Percentiles rank a stretch among this genome's conserved stretches.
Conservation (phyloP, 2,888 invertebrate species). For the Protophormia terraenovae region DNA sequence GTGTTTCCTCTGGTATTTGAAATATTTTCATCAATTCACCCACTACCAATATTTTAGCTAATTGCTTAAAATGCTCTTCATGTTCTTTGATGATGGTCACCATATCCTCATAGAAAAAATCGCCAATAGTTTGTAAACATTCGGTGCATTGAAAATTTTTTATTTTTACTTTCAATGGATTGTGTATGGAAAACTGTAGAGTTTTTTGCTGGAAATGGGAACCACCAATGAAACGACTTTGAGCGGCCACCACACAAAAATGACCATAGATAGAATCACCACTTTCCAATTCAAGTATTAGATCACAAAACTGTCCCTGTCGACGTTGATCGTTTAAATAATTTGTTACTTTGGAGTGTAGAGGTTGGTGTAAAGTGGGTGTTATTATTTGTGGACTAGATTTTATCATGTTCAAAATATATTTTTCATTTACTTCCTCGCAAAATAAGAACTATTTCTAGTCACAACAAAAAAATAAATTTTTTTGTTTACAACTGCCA, state of each 20-base stretch:
- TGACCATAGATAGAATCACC: constrained; percentile 73
- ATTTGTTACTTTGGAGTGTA: constrained; percentile 79
- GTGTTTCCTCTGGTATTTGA: constrained; percentile 71
- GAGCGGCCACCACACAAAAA: constrained; percentile 79
- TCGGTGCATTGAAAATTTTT: constrained; percentile 77
- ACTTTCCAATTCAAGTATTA: constrained; percentile 74
- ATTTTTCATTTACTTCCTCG: too few species aligned
- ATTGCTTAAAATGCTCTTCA: constrained; percentile 76
- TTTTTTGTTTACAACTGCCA: constrained; percentile 27
- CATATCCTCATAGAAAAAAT: constrained; percentile 79
- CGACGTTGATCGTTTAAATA: constrained; percentile 79
- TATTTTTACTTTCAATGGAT: constrained; percentile 78
- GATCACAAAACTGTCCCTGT: constrained; percentile 78
- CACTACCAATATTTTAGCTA: constrained; percentile 77
- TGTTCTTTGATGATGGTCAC: constrained; percentile 78
- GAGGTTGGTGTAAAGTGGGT: constrained; percentile 74
- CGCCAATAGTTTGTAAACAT: constrained; percentile 78
- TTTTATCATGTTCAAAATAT: too few species aligned
- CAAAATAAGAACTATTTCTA: too few species aligned
- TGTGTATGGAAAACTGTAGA: constrained; percentile 79
- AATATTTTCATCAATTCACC: constrained; percentile 77
- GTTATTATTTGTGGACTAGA: constrained; percentile 16
- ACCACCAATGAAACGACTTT: constrained; percentile 77
- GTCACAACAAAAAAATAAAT: too few species aligned
- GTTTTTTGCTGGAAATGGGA: constrained; percentile 75